These are phyloP conservation scores for Temnothorax ravouxi DNA, from an alignment of 2,888 invertebrate species.

Conservation along the genomic window DNA sequence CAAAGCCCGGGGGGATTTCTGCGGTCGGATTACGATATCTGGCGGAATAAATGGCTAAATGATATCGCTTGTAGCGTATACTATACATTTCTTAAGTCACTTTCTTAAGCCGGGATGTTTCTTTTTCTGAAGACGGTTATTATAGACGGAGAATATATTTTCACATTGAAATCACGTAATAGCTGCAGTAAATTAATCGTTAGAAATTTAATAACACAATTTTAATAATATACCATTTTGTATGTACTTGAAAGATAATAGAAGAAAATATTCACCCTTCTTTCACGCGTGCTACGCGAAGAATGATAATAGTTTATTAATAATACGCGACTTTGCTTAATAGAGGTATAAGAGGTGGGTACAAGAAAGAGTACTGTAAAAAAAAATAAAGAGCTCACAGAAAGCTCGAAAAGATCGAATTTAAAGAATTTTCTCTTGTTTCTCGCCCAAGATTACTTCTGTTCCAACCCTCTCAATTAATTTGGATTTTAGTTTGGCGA, in stretches of 20 bases:
- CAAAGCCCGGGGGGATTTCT: conserved; percentile 43
- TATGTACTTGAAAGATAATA: not conserved
- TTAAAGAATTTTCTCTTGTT: not conserved
- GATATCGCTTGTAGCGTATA: conserved; percentile 50
- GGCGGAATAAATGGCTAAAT: conserved; percentile 54
- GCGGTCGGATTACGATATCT: conserved; percentile 49
- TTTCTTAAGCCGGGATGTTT: conserved; percentile 17
- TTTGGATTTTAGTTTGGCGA: conserved; percentile 64
- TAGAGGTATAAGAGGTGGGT: not conserved
- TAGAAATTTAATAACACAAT: conserved; percentile 3
- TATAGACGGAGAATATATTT: not conserved
- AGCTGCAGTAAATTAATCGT: conserved; percentile 16
- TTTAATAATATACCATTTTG: not conserved
- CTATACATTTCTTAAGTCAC: conserved; percentile 40
- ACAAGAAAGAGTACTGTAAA: conserved; percentile 6
- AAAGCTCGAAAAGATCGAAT: not conserved
- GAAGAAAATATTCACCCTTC: not conserved
- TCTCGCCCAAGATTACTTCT: conserved; percentile 21
- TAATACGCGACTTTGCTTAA: conserved; percentile 13
- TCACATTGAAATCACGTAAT: not conserved
- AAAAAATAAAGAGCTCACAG: conserved; percentile 14
- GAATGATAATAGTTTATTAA: conserved; percentile 15
- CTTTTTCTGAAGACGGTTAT: not conserved
- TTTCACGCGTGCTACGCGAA: not conserved
- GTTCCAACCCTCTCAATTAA: conserved; percentile 67